A percentile compares a stretch with the other conserved stretches of the same genome.
Conservation (phyloP, 2,888 invertebrate species). For the Eueremaeus valkanovi region DNA sequence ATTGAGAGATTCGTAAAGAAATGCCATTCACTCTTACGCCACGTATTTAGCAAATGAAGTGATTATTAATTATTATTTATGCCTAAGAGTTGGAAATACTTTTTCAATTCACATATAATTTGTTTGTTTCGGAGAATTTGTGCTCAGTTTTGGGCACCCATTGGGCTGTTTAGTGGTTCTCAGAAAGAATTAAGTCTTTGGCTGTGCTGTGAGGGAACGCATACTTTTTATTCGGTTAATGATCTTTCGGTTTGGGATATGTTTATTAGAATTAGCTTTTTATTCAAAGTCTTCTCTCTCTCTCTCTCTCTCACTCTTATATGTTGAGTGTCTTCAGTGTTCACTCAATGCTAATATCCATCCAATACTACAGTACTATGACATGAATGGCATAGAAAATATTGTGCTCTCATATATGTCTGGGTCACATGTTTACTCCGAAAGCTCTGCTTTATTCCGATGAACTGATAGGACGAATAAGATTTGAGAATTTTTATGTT, state of each 20-base stretch:
- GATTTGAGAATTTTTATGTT: too few species aligned
- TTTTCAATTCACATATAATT: too few species aligned
- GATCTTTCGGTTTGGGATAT: not conserved
- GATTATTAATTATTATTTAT: not conserved
- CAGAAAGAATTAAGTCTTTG: not conserved
- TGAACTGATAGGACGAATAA: too few species aligned
- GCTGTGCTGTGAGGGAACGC: not conserved
- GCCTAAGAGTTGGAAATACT: not conserved
- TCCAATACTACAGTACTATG: not conserved
- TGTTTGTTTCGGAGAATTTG: not conserved
- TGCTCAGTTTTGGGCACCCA: not conserved
- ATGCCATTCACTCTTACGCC: not conserved
- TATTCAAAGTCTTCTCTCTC: not conserved
- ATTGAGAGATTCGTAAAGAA: not conserved
- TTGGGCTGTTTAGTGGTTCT: too few species aligned
- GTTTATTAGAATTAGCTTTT: not conserved
- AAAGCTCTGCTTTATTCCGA: too few species aligned
- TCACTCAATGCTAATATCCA: too few species aligned
- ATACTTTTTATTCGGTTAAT: conserved; percentile 17
- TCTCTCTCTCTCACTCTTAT: too few species aligned
- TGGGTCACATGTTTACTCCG: too few species aligned
- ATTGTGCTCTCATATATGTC: too few species aligned
- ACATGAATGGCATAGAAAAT: conserved; percentile 12
- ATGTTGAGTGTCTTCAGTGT: not conserved
- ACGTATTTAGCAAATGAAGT: not conserved